Conservation (phyloP, 2,113 vertebrate species). For the Tupaia tana region DNA sequence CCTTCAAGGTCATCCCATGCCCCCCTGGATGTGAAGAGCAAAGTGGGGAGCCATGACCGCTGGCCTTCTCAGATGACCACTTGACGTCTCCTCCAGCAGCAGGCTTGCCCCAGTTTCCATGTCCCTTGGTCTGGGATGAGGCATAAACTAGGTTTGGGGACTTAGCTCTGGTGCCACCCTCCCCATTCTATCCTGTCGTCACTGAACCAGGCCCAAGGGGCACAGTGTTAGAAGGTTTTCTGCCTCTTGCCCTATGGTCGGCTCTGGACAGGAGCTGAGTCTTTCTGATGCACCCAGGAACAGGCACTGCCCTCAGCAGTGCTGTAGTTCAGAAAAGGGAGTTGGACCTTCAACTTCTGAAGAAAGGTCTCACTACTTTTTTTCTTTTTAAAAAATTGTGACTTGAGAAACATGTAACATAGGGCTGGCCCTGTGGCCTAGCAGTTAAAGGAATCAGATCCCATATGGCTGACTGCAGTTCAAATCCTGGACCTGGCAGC, state of each 20-base stretch:
- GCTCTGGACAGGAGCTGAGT: neutral
- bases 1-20: too few relatives aligned
- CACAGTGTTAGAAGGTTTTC: neutral
- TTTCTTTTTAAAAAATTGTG: neutral
- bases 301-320: neutral
- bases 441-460: too few relatives aligned
- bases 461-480: too few relatives aligned
- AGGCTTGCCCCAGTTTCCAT: neutral
- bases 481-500: too few relatives aligned
- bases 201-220: too few relatives aligned
- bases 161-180: neutral
- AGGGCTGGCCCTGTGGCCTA: too few relatives aligned
- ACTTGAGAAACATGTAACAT: neutral
- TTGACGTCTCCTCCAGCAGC: neutral
- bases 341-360: neutral
- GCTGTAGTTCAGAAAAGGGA: neutral
- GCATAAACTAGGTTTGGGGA: neutral
- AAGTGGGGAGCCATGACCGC: neutral
- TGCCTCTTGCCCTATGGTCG: neutral
- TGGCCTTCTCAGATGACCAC: neutral
- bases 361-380: neutral
- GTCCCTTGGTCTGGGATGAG: neutral
- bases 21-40: neutral
- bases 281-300: neutral
- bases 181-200: neutral